phyloP scores from a whole-genome alignment of 1,140 invertebrate genomes.

The Hypothenemus hampei region DNA sequence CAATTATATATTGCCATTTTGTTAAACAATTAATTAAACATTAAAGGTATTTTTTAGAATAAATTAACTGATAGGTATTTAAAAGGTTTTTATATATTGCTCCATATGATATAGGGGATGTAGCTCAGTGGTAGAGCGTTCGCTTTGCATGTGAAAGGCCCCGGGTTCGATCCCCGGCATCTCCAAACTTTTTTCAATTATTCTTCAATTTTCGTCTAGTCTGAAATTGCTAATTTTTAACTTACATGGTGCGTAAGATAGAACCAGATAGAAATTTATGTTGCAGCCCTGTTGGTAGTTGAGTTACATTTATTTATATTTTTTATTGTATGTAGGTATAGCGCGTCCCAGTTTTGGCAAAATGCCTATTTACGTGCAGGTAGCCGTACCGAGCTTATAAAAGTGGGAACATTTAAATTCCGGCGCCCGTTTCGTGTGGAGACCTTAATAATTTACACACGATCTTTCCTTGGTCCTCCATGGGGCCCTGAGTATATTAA shows the following conservation, averaged over 20 bases:
- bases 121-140: slow-evolving; percentile 86
- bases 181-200: slow-evolving; percentile 52
- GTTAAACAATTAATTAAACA: neutral
- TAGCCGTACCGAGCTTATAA: slow-evolving; percentile 46
- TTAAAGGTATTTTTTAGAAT: neutral
- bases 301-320: no score
- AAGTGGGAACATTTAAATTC: slow-evolving; percentile 38
- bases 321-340: no score
- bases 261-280: no score
- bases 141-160: slow-evolving; percentile 91
- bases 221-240: no score
- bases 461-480: slow-evolving; percentile 32
- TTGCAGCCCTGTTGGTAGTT: no score
- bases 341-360: slow-evolving; percentile 36
- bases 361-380: slow-evolving; percentile 41
- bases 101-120: slow-evolving; percentile 51
- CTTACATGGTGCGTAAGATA: no score
- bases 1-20: neutral
- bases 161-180: slow-evolving; percentile 82
- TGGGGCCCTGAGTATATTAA: slow-evolving; percentile 43
- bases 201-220: neutral
- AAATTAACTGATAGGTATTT: neutral
- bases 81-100: neutral
- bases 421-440: slow-evolving; percentile 39
- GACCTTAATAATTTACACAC: slow-evolving; percentile 12